Percentiles rank a stretch among this genome's conserved stretches.
phyloP scores from a whole-genome alignment of 2,797 vertebrate genomes.

The Eurystomus glaucurus region DNA sequence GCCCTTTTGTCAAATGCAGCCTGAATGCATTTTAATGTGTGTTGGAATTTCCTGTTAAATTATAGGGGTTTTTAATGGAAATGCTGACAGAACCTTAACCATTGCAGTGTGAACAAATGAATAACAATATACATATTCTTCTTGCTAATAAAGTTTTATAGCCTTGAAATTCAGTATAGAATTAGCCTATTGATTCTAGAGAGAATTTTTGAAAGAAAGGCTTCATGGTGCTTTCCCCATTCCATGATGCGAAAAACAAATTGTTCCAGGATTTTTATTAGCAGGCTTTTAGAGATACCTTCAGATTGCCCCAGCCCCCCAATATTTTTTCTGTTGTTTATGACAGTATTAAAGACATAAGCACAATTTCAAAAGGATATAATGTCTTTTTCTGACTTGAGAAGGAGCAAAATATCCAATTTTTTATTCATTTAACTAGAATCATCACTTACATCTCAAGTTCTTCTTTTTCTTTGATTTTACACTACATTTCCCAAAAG shows the following conservation, averaged over 20 bases:
- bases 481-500: constrained; percentile 76
- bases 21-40: not conserved
- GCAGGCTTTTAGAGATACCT: constrained; percentile 23
- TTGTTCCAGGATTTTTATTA: constrained; percentile 21
- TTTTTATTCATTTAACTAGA: constrained; percentile 71
- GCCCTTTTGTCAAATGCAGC: not conserved
- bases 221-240: constrained; percentile 47
- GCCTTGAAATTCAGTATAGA: constrained; percentile 49
- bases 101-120: constrained; percentile 51
- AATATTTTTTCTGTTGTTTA: not conserved
- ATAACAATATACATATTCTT: constrained; percentile 40
- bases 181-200: constrained; percentile 47
- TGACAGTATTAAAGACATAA: constrained; percentile 20
- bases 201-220: constrained; percentile 61
- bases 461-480: constrained; percentile 82
- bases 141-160: constrained; percentile 72
- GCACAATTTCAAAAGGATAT: not conserved
- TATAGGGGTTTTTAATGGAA: constrained; percentile 25
- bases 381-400: constrained; percentile 18
- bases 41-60: constrained; percentile 57
- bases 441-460: constrained; percentile 60
- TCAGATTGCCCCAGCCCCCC: not conserved
- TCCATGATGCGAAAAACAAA: constrained; percentile 50
- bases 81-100: constrained; percentile 59
- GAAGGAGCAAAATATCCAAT: constrained; percentile 66